Evolutionary conservation across 2,797 vertebrate species (phyloP).

Genomic region (Gallinago stenura): DNA sequence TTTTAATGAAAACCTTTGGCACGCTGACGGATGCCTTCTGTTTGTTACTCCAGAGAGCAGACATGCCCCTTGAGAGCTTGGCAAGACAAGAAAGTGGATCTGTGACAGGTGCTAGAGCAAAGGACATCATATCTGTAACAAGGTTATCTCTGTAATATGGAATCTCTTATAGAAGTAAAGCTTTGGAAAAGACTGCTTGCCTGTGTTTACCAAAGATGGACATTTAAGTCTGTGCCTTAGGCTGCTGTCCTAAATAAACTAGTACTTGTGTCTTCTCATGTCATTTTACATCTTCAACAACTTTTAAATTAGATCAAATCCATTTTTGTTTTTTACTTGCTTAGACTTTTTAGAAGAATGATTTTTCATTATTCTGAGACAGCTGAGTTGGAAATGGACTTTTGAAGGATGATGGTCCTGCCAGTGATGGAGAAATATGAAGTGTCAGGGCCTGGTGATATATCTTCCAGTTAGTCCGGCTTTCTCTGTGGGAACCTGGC

Average conservation of each 20-base stretch:
- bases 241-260: conserved; percentile 31
- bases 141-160: conserved; percentile 49
- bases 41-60: conserved; percentile 20
- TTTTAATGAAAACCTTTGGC: conserved; percentile 52
- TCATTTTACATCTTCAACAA: conserved; percentile 30
- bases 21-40: conserved; percentile 48
- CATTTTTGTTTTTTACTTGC: conserved; percentile 16
- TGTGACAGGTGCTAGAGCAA: conserved; percentile 42
- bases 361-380: conserved; percentile 57
- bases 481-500: conserved; percentile 41
- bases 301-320: conserved; percentile 23
- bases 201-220: conserved; percentile 11
- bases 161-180: conserved; percentile 34
- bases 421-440: conserved; percentile 48
- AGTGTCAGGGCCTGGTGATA: conserved; percentile 30
- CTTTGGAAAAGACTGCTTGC: conserved; percentile 13
- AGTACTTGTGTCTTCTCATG: not conserved
- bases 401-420: conserved; percentile 49
- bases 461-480: not conserved
- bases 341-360: conserved; percentile 6
- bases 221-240: conserved; percentile 18
- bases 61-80: conserved; percentile 10
- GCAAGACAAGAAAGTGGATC: conserved; percentile 44
- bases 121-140: conserved; percentile 20
- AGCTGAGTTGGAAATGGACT: conserved; percentile 64